Base-by-base conservation (phyloP, 37 sponge, comb jelly and placozoan species). In the Ianthella basta region DNA sequence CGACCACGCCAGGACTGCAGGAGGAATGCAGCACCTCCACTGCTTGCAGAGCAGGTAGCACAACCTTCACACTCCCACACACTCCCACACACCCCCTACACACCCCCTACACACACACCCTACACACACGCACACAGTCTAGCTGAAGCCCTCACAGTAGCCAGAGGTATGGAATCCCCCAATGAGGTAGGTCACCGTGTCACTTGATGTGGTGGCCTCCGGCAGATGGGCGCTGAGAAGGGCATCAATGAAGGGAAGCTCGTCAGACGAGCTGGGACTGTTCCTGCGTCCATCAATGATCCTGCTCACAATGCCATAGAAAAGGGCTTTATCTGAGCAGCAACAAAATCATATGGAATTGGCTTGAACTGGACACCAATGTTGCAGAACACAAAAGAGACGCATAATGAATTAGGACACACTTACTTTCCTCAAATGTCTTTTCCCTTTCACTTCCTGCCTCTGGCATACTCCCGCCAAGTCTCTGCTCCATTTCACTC, bases 91-190 rank as follows among this genome's bases (percentile, higher is more conserved):
- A n/a, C n/a, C n/a, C n/a, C n/a, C n/a, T n/a, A n/a, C n/a, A n/a
- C n/a, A n/a, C n/a, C n/a, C n/a, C n/a, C n/a, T n/a, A n/a, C n/a
- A n/a, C n/a, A n/a, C n/a, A n/a, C n/a, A n/a, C n/a, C n/a, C n/a
- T n/a, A n/a, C n/a, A n/a, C n/a, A n/a, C n/a, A n/a, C n/a, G n/a
- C n/a, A n/a, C n/a, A n/a, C n/a, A n/a, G n/a, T n/a, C n/a, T n/a
- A n/a, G n/a, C n/a, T n/a, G n/a, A n/a, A n/a, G n/a, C n/a, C 6
- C 78, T 75, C 53, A 75, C 78, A 80, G 77, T 91, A 87, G 55
- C 93, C 96, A 23, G 92, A 91, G 16, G 97, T 97, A 66, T 97
- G 97, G 50, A 94, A 84, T 20, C 97, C 95, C 27, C 97, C 97
- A 30, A 97, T 86, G 82, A 97, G 85, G 79, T 92, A 97, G 15